Conservation (phyloP, 2,113 vertebrate species). For the Haliaeetus leucogaster region DNA sequence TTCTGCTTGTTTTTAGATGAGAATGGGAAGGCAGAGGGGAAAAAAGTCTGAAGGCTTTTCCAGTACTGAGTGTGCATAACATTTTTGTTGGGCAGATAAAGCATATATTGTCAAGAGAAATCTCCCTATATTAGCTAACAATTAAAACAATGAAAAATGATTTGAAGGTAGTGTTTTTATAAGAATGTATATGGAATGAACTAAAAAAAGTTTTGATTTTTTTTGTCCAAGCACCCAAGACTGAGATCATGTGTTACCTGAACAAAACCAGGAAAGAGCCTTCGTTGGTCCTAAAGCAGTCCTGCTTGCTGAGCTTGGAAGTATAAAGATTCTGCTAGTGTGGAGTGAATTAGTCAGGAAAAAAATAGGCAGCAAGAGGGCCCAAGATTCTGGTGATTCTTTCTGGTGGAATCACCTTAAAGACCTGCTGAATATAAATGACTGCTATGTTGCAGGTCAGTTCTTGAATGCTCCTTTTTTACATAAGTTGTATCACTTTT, state of each 20-base stretch:
- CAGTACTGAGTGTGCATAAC: neutral
- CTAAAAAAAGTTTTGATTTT: neutral
- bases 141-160: neutral
- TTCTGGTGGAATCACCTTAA: neutral
- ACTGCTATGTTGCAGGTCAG: neutral
- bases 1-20: neutral
- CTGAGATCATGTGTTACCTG: neutral
- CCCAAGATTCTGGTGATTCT: neutral
- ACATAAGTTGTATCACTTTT: neutral
- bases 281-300: neutral
- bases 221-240: neutral
- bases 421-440: neutral
- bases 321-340: neutral
- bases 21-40: neutral
- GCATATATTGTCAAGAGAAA: neutral
- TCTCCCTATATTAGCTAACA: neutral
- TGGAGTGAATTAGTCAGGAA: neutral
- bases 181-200: neutral
- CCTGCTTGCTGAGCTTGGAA: neutral
- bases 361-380: neutral
- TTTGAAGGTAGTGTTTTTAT: neutral
- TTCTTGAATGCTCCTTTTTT: neutral
- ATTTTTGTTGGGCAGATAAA: neutral
- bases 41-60: neutral
- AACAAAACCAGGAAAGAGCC: neutral